A percentile compares a stretch with the other conserved stretches of the same genome.
Evolutionary conservation across 2,113 vertebrate genomes (phyloP).

Genomic region (Ranitomeya variabilis): DNA sequence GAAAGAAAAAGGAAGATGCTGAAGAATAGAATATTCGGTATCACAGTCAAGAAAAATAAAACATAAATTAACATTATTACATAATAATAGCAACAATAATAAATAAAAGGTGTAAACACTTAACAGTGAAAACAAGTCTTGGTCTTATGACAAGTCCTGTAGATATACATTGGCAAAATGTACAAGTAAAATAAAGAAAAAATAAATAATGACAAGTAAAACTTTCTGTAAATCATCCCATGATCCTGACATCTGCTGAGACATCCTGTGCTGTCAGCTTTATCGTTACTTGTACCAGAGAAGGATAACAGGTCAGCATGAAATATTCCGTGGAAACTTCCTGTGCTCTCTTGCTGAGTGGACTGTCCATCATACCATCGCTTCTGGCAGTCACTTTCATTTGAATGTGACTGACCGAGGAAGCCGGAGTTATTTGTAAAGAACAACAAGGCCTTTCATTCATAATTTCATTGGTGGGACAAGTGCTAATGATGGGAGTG

Average conservation of each 20-base stretch:
- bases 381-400: constrained; percentile 80
- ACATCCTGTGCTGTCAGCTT: constrained; percentile 53
- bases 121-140: neutral
- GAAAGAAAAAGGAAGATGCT: neutral
- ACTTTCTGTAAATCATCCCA: neutral
- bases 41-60: neutral
- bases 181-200: neutral
- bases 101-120: neutral
- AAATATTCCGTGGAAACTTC: constrained; percentile 74
- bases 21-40: neutral
- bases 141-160: neutral
- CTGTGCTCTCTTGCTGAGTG: constrained; percentile 77
- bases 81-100: neutral
- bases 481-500: constrained; percentile 80
- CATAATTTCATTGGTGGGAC: constrained; percentile 81
- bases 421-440: constrained; percentile 83
- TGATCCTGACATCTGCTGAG: neutral
- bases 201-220: neutral
- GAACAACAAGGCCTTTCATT: constrained; percentile 88
- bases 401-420: constrained; percentile 83
- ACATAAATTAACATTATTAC: too few species aligned
- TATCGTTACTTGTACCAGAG: neutral
- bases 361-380: constrained; percentile 77
- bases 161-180: neutral
- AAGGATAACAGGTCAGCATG: constrained; percentile 1